These are phyloP conservation scores for Philopedon plagiatum DNA, from an alignment of 2,888 invertebrate genomes.

Conservation along the genomic window DNA sequence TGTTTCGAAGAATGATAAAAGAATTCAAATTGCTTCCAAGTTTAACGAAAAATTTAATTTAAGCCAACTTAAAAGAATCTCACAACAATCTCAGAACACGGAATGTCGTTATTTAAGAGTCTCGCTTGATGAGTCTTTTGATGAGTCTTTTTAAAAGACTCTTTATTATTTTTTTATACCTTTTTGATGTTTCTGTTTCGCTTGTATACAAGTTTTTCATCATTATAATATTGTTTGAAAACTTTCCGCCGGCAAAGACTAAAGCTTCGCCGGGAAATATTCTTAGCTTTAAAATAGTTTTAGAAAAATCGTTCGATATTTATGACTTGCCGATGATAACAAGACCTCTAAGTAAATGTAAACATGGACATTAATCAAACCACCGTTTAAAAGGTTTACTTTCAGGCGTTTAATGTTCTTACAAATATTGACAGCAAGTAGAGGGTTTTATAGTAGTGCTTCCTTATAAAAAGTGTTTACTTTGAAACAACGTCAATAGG, in stretches of 20 bases:
- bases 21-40: background rate
- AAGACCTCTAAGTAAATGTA: constrained; percentile 30
- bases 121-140: constrained; percentile 8
- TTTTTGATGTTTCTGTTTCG: background rate
- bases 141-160: constrained; percentile 1
- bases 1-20: background rate
- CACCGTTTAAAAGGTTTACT: constrained; percentile 34
- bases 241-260: background rate
- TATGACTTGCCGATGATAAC: background rate
- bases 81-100: background rate
- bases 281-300: constrained; percentile 19
- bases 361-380: constrained; percentile 41
- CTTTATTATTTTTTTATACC: constrained; percentile 8
- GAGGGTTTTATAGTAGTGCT: constrained; percentile 25
- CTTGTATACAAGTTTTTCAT: constrained; percentile 10
- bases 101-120: constrained; percentile 6
- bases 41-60: constrained; percentile 5
- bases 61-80: background rate
- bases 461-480: constrained; percentile 36
- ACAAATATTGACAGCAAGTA: constrained; percentile 37
- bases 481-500: constrained; percentile 26
- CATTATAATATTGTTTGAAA: constrained; percentile 16
- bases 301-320: background rate
- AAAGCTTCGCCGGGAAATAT: background rate
- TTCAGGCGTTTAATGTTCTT: constrained; percentile 27